Base-by-base conservation (phyloP, 2,113 vertebrate species). In the Nycticryphes semicollaris region DNA sequence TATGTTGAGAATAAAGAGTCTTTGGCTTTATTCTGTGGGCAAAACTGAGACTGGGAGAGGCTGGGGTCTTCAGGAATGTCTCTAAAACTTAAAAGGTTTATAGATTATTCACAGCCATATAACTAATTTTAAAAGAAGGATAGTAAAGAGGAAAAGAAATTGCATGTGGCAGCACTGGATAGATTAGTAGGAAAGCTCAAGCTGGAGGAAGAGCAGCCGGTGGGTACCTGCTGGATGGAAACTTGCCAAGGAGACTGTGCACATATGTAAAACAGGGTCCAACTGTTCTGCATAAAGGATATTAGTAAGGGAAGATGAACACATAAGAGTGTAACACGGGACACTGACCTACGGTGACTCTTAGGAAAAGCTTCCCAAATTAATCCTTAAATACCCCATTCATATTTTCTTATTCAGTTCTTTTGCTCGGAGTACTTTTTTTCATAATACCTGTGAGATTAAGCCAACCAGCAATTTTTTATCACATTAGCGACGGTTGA, bases 1-100 rank as follows among this genome's bases (percentile, higher is more conserved):
- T 95, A 82, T 17, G 37, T 72, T 95, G 84, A 96, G 84, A 97
- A 84, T 75, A 94, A 87, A 93, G 81, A 37, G 17, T 96, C 59
- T 95, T 94, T 93, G 59, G 28, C 72, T 69, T 87, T 80, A 91
- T 45, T 72, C 80, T 85, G 41, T 90, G 72, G 93, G 12, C 60
- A 17, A 82, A 95, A 85, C 80, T 93, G 37, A 37, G 90, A 90
- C 89, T 59, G 90, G 95, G 83, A 85, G 63, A 88, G 91, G 31
- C 89, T 74, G 35, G 6, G 92, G n/a, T 93, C 97, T 87, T 96
- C 35, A 73, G 70, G 73, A 73, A 47, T n/a, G 53, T 62, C 82
- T 88, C 17, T 96, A 22, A 90, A 89, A 77, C 84, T 86, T 90
- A 80, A 43, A 70, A 95, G 50, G 33, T 94, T 95, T 97, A 74